Conservation (phyloP, 1,140 invertebrate species). For the Drosophila obscura region DNA sequence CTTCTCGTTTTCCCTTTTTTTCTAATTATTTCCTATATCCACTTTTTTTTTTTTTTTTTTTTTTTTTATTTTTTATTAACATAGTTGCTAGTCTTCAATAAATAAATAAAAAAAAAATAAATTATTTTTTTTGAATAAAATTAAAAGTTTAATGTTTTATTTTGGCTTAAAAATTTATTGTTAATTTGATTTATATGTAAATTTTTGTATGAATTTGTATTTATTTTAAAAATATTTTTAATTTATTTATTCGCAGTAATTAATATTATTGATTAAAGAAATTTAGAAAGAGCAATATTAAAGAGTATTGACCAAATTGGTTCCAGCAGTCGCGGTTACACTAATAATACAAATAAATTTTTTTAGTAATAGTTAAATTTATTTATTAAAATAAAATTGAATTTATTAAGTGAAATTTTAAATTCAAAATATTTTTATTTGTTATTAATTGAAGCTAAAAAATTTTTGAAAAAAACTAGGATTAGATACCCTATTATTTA, state of each 20-base stretch:
- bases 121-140: too few relatives aligned
- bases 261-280: constrained; percentile 82
- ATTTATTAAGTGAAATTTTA: too few relatives aligned
- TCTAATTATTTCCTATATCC: too few relatives aligned
- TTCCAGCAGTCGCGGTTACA: constrained; percentile 37
- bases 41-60: too few relatives aligned
- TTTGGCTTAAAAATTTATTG: constrained; percentile 34
- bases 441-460: not conserved
- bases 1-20: too few relatives aligned
- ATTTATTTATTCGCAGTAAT: constrained; percentile 50
- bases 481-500: constrained; percentile 88
- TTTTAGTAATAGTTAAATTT: not conserved
- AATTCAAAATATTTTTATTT: too few relatives aligned
- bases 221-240: constrained; percentile 51
- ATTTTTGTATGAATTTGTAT: constrained; percentile 57
- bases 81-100: too few relatives aligned
- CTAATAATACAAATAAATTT: constrained; percentile 55
- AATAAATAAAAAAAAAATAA: too few relatives aligned
- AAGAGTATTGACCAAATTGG: too few relatives aligned
- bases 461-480: constrained; percentile 81
- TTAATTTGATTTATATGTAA: constrained; percentile 73
- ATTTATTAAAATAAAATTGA: too few relatives aligned
- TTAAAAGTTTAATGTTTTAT: too few relatives aligned
- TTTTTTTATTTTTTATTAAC: too few relatives aligned
- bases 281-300: constrained; percentile 4